Evolutionary conservation across 1,140 invertebrate genomes (phyloP), one percentile per base, ranked within the genome.

Genomic region (Neodiprion lecontei): DNA sequence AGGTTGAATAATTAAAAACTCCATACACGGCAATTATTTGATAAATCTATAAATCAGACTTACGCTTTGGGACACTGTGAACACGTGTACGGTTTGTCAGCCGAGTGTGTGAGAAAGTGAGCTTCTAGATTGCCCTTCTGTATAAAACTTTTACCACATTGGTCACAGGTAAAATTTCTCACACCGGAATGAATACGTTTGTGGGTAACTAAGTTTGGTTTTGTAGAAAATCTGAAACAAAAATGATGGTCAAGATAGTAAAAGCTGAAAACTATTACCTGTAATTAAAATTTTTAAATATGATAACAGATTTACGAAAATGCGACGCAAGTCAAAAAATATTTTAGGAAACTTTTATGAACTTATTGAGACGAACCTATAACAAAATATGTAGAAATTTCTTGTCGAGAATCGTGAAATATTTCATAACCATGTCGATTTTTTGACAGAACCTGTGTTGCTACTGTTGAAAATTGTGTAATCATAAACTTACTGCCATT

Each of bases 61-160:
- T 80, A 89, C 85, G 88, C 84, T 77, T 89, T 89, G 5, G 84
- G 78, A 79, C 88, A 89, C 17, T 85, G 80, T 1, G 82, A 82
- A 75, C 88, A 89, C 72, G 28, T 85, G 53, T 85, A 87, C 7
- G 88, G 88, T 74, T 89, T 89, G 68, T 88, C 90, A 23, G 82
- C 84, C 0, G 90, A 90, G 74, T 91, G 91, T n/a, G 90, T 91
- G 74, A 91, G 81, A 75, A 91, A 86, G 77, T 91, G 91, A 74
- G 90, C 90, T 77, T 91, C 90, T 66, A 91, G 80, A 83, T 91
- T 91, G 23, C 90, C 90, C 78, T 91, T 91, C 75, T 91, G 90
- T 23, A 91, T 89, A 77, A 91, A 91, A 81, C 90, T 91, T 79
- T 91, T 91, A 4, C 90, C 91, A 79, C 91, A 91, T 76, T 91